Base-by-base conservation (phyloP, 2,113 vertebrate genomes). In the Motacilla tschutschensis region DNA sequence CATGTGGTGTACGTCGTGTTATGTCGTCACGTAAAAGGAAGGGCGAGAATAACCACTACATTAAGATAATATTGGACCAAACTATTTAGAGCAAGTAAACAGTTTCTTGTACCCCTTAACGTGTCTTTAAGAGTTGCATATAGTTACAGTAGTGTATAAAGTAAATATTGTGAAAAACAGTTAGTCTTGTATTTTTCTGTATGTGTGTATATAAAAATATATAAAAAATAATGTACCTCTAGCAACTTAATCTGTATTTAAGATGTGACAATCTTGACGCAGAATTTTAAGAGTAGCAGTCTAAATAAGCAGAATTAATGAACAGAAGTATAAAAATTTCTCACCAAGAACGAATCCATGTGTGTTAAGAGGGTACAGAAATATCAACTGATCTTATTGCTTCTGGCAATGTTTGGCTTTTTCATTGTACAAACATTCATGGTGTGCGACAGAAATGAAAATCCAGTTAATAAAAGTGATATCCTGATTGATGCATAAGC, bases 111-210 rank as follows among this genome's bases (percentile, higher is more conserved):
- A 93, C 95, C 96, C 96, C 95, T 96, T 95, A 96, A 96, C 88
- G 82, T 97, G 96, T 98, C 97, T 95, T 96, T 95, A 96, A 95
- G 98, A 96, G 97, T 98, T 98, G 96, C 98, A 97, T 98, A 98
- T 98, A 98, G 97, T 98, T 98, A 97, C 97, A 96, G 97, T 98
- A 98, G 98, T 97, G 98, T 98, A 97, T 98, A 98, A 98, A 98
- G 97, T 98, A 97, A 99, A 98, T 97, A 98, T 98, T 96, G 98
- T 98, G 97, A 88, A 96, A 96, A 97, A 85, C 94, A 97, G 92
- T 93, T 95, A 95, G 97, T 97, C 97, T 96, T 97, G 97, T 97
- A 97, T 97, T 97, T 97, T 97, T 97, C 96, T 97, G 96, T 97
- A 94, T 96, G 95, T 97, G 96, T 97, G 89, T 97, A 97, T 96